These are phyloP conservation scores for Heterodera schachtii DNA, from an alignment of 1,140 invertebrate species.

Conservation along the genomic window DNA sequence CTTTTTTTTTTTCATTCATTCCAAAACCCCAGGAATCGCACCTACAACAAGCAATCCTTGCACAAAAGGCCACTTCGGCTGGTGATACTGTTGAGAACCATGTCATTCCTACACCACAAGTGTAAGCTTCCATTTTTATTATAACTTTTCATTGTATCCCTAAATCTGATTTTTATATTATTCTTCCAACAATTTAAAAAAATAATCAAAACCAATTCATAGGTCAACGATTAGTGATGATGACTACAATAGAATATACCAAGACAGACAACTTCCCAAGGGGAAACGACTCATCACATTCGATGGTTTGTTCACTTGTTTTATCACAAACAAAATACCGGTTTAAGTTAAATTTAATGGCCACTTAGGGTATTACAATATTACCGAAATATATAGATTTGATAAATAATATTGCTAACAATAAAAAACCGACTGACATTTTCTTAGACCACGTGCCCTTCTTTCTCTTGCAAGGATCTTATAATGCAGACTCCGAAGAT, in stretches of 20 bases:
- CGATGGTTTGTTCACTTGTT: slow-evolving; percentile 23
- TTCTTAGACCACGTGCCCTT: slow-evolving; percentile 44
- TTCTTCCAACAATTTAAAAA: slow-evolving; percentile 1
- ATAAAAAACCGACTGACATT: not conserved
- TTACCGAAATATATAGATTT: too few relatives aligned
- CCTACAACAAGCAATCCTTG: slow-evolving; percentile 47
- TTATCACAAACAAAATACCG: too few relatives aligned
- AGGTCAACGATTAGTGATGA: slow-evolving; percentile 31
- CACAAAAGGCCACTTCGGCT: slow-evolving; percentile 50
- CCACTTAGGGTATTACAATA: too few relatives aligned
- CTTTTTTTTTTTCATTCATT: not conserved
- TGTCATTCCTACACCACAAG: slow-evolving; percentile 48
- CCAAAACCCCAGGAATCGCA: slow-evolving; percentile 41
- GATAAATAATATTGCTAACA: too few relatives aligned
- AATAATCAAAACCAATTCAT: not conserved
- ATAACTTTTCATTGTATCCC: too few relatives aligned
- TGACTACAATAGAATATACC: slow-evolving; percentile 38
- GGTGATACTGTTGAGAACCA: slow-evolving; percentile 41
- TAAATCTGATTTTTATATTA: not conserved
- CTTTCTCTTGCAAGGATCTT: slow-evolving; percentile 36
- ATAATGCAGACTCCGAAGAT: slow-evolving; percentile 53
- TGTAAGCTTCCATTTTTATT: not conserved
- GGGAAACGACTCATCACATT: slow-evolving; percentile 39
- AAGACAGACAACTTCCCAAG: slow-evolving; percentile 8
- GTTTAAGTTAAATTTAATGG: too few relatives aligned